Evolutionary conservation across 2,888 invertebrate genomes (phyloP), one percentile per base, ranked within the genome.

Genomic region (Geotrupes spiniger): DNA sequence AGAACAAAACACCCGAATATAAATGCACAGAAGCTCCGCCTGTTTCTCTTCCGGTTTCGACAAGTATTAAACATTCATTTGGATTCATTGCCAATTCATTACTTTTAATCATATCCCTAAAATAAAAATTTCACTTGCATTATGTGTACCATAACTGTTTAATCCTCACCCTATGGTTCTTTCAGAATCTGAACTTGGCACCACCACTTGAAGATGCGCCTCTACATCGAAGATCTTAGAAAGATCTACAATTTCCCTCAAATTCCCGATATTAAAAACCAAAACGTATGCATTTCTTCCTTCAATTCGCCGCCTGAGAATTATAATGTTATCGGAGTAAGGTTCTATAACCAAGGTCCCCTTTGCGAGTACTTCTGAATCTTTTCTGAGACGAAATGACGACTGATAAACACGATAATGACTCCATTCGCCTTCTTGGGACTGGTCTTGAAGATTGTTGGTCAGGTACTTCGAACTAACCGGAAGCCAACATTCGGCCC

Each of bases 401-500:
- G 73, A 61, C 56, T 79, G 77, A 65, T 87, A 89, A 1, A 85
- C 70, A 43, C 79, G 79, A 40, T 82, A 79, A 56, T 85, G 83
- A 27, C 84, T 85, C 8, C 71, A 71, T 0, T 68, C 63, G 0
- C 61, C 64, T 3, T 37, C 28, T 0, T 49, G 49, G 25, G 66
- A 72, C 63, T 87, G 79, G 0, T 64, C 62, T 40, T 74, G 74
- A 8, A 87, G 75, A 63, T 89, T 89, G 0, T 83, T 61, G 0
- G 63, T 64, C 41, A 70, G 62, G 60, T 81, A 86, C 39, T 84
- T 81, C 0, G 72, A 70, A 53, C 85, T 78, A 1, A 88, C 81
- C 0, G 87, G 87, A 3, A 88, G 64, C 88, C 88, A 88, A 0
- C 87, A 82, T 43, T 73, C 76, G 0, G 54, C 56, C 12, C 62